These are phyloP conservation scores for Ceratitis capitata DNA, from an alignment of 1,140 invertebrate species.

Conservation along the genomic window DNA sequence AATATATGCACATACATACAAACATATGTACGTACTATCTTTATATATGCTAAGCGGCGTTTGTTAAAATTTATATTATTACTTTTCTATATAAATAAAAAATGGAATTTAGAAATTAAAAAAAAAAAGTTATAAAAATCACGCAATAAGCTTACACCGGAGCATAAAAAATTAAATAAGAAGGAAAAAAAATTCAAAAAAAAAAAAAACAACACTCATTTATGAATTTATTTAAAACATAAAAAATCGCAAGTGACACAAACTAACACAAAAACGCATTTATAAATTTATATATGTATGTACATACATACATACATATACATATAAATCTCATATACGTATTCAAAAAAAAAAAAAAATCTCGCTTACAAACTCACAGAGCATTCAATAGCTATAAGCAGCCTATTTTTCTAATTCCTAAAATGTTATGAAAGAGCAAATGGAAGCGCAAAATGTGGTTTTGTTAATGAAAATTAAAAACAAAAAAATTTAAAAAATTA, in stretches of 20 bases:
- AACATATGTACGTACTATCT: neutral
- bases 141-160: neutral
- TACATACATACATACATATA: neutral
- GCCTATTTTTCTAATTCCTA: neutral
- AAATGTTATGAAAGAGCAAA: neutral
- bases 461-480: neutral
- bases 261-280: neutral
- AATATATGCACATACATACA: neutral
- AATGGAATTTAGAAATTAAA: neutral
- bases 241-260: neutral
- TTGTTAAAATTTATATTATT: slow-evolving; percentile 10
- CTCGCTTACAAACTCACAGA: neutral
- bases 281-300: neutral
- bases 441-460: neutral
- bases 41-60: slow-evolving; percentile 32
- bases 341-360: no score
- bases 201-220: neutral
- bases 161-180: neutral
- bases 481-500: neutral
- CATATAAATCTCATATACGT: no score
- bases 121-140: neutral
- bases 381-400: neutral
- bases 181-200: neutral
- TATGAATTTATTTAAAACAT: neutral
- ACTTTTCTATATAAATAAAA: slow-evolving; percentile 1